phyloP scores from a whole-genome alignment of 2,113 vertebrate genomes.

The Gymnorhina tibicen region DNA sequence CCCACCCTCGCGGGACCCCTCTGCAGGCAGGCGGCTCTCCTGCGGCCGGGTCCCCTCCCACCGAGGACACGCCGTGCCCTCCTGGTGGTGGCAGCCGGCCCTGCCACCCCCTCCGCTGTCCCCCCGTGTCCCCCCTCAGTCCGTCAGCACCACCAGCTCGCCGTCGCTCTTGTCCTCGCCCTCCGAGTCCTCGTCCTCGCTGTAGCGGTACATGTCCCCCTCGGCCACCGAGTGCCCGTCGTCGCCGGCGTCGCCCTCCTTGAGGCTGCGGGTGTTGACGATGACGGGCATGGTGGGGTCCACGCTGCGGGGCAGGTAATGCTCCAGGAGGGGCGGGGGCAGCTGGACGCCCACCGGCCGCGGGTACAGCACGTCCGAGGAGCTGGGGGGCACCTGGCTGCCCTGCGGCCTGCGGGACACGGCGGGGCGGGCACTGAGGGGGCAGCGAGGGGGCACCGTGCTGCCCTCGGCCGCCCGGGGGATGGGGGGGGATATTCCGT shows the following conservation, averaged over 20 bases:
- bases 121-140: conserved; percentile 66
- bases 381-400: conserved; percentile 77
- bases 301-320: conserved; percentile 80
- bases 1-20: background rate
- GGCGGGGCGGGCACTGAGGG: background rate
- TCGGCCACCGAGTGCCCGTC: conserved; percentile 62
- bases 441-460: accelerated
- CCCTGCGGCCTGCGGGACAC: conserved; percentile 77
- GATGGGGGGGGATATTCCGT: accelerated
- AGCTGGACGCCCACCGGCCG: conserved; percentile 79
- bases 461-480: accelerated
- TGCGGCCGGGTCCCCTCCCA: accelerated
- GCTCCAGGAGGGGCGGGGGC: conserved; percentile 82
- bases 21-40: background rate
- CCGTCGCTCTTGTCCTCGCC: conserved; percentile 88
- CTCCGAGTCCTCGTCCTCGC: conserved; percentile 90
- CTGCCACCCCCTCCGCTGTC: background rate
- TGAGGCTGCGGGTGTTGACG: conserved; percentile 74
- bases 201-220: conserved; percentile 80
- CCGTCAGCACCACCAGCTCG: conserved; percentile 91
- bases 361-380: conserved; percentile 79
- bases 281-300: conserved; percentile 78
- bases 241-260: conserved; percentile 54
- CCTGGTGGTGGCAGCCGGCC: background rate
- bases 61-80: background rate